phyloP scores from a whole-genome alignment of 1,140 invertebrate species.

The Heliconius melpomene region DNA sequence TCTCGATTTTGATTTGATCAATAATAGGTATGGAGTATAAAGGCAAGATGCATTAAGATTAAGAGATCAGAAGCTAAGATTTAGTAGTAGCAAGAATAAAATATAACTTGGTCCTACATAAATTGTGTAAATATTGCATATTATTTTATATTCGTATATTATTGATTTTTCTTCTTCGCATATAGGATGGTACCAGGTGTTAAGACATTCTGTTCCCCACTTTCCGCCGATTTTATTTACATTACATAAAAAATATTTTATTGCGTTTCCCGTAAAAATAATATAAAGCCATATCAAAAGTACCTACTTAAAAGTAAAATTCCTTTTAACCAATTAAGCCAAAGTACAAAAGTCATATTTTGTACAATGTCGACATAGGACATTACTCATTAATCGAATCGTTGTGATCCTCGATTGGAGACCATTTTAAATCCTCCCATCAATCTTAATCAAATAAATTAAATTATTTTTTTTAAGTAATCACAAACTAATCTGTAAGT shows the following conservation, averaged over 20 bases:
- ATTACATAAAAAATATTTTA: too few species aligned
- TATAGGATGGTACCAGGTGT: too few species aligned
- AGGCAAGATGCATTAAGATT: conserved; percentile 6
- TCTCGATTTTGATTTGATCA: neutral
- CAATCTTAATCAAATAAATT: neutral
- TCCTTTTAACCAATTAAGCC: neutral
- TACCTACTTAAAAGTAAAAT: too few species aligned
- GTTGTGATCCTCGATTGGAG: neutral
- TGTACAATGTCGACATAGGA: neutral
- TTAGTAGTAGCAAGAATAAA: neutral
- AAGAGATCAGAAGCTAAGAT: neutral
- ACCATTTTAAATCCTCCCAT: neutral
- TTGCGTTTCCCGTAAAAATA: too few species aligned
- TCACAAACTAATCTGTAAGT: neutral
- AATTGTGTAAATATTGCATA: neutral
- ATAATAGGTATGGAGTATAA: neutral
- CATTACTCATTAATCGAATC: neutral
- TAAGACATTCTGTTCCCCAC: too few species aligned
- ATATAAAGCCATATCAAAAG: neutral
- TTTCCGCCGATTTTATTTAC: too few species aligned
- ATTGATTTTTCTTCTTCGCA: too few species aligned
- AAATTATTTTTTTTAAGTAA: neutral
- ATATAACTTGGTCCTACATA: neutral
- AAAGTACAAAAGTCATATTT: neutral
- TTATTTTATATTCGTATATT: too few species aligned